Conservation (phyloP, 2,113 vertebrate genomes). For the Atherinomorus stipes region DNA sequence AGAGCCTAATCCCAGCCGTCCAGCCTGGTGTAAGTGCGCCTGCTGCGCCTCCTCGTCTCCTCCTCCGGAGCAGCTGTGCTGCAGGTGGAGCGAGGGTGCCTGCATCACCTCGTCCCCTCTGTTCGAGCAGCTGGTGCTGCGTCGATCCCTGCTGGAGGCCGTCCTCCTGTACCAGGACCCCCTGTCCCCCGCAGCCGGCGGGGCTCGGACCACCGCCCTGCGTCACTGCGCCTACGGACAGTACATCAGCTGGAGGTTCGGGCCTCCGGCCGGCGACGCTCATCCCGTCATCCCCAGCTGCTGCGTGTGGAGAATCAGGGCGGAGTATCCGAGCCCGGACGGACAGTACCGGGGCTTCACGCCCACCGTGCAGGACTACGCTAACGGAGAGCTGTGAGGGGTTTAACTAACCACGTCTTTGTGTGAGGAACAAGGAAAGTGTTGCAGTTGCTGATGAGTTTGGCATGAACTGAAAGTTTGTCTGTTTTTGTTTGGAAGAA, state of each 20-base stretch:
- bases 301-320: conserved; percentile 82
- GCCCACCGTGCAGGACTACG: not conserved
- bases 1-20: not conserved
- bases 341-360: conserved; percentile 78
- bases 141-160: conserved; percentile 71
- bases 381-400: conserved; percentile 29
- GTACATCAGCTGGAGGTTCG: conserved; percentile 85
- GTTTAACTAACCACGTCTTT: conserved; percentile 5
- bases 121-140: conserved; percentile 81
- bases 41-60: conserved; percentile 52
- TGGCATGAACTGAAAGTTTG: not conserved
- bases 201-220: conserved; percentile 45
- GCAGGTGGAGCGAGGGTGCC: conserved; percentile 65
- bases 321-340: conserved; percentile 72
- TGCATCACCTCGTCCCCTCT: conserved; percentile 77
- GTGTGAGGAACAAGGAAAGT: conserved; percentile 1
- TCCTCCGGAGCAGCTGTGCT: conserved; percentile 85
- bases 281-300: conserved; percentile 84
- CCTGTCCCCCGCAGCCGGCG: conserved; percentile 40
- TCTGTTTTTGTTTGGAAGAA: not conserved
- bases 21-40: conserved; percentile 81
- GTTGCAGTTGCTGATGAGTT: not conserved
- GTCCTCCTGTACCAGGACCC: conserved; percentile 83
- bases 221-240: conserved; percentile 82
- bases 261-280: conserved; percentile 64